These are phyloP conservation scores for Caenorhabditis sulstoni DNA, from an alignment of 2,888 invertebrate species.

Conservation along the genomic window DNA sequence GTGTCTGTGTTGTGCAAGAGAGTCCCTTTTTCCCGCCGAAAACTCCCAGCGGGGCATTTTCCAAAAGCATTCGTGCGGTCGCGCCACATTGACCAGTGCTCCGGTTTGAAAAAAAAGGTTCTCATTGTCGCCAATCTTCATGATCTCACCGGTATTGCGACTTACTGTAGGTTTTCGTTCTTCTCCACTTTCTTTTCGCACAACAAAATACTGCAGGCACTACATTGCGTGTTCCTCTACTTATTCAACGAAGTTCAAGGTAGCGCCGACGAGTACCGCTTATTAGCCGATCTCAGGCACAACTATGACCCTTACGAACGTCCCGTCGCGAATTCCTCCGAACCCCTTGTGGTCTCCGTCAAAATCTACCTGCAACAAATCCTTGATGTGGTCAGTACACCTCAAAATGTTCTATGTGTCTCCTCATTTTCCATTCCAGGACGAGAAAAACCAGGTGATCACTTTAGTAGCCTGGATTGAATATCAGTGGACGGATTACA, in stretches of 20 bases:
- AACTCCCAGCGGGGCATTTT: conserved; percentile 51
- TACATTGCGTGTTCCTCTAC: conserved; percentile 48
- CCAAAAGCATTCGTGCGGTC: conserved; percentile 17
- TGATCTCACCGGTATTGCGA: conserved; percentile 53
- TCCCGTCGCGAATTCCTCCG: conserved; percentile 72
- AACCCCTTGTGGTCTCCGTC: conserved; percentile 71
- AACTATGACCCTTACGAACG: conserved; percentile 75
- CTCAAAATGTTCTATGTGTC: not conserved
- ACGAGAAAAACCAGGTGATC: conserved; percentile 76
- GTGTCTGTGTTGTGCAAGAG: not conserved
- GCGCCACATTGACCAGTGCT: conserved; percentile 52
- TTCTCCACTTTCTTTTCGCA: not conserved
- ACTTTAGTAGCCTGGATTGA: conserved; percentile 75
- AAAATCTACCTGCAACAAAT: conserved; percentile 75
- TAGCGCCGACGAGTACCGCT: conserved; percentile 71
- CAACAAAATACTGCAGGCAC: conserved; percentile 22
- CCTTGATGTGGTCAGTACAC: conserved; percentile 66
- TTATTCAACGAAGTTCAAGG: conserved; percentile 36
- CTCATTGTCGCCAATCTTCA: conserved; percentile 21
- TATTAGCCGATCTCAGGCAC: conserved; percentile 69
- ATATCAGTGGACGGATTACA: conserved; percentile 76
- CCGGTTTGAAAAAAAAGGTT: conserved; percentile 12
- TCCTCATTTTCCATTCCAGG: conserved; percentile 55
- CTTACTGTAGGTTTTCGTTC: conserved; percentile 39
- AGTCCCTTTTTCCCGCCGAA: conserved; percentile 7